Evolutionary conservation across 2,113 vertebrate genomes (phyloP), one percentile per base, ranked within the genome.

Genomic region (Nyctereutes procyonoides): DNA sequence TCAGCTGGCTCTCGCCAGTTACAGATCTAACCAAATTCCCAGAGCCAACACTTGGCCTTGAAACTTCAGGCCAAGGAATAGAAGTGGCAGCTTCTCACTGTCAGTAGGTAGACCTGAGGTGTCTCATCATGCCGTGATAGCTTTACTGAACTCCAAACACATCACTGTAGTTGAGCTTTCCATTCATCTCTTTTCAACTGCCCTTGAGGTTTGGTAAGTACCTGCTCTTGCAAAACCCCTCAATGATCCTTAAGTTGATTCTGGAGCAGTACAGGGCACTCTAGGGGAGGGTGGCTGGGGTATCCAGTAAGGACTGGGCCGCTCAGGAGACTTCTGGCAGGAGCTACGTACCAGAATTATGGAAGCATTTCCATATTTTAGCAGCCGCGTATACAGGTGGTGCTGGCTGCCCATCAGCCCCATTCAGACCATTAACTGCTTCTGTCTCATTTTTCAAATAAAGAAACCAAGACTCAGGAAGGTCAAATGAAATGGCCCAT

Each of bases 361-460:
- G 9, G n/a, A 88, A 71, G 3, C 3, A 81, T 76, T 24, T 82
- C 53, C n/a, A 16, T 69, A 16, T 53, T 19, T 43, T 26, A 71
- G 26, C 8, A 74, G 76, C 63, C 11, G 1, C 65, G 2, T 4
- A 51, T 4, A 58, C 20, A 71, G 48, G n/a, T 88, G 10, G 30
- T 24, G 53, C 43, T 35, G n/a, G 32, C 60, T 63, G 28, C 30
- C 35, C 22, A 1, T 32, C 48, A n/a, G 13, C 32, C 48, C 81
- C 30, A 2, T 77, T 71, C 76, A 56, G 22, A 89, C 28, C 5
- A 17, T 85, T 95, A 93, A 84, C 83, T 56, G 35, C 38, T 71
- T 30, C 63, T 71, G 43, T 92, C 83, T 96, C 65, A 53, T 77
- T 97, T 96, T 92, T 82, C 88, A 93, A 55, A 92, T 92, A 87